Percentiles rank a stretch among this genome's conserved stretches.
Evolutionary conservation across 2,888 invertebrate genomes (phyloP).

Genomic region (Halictus quadricinctus): DNA sequence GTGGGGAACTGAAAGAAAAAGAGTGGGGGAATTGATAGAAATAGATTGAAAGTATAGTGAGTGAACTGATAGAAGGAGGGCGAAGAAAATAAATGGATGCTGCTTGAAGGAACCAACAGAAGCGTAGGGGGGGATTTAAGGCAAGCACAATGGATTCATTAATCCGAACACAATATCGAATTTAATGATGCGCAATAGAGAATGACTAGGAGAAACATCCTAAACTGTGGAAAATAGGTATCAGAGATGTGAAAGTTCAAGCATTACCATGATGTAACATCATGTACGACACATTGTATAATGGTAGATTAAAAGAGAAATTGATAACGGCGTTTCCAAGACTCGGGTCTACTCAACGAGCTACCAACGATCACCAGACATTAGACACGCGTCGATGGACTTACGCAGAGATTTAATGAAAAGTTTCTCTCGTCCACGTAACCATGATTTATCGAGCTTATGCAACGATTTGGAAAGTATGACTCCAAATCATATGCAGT

Average conservation of each 20-base stretch:
- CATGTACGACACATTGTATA: background rate
- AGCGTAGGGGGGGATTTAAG: background rate
- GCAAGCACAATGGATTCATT: background rate
- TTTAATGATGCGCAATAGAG: background rate
- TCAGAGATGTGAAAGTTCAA: background rate
- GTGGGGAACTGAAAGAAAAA: background rate
- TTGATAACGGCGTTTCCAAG: background rate
- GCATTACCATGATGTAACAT: background rate
- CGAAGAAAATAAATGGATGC: background rate
- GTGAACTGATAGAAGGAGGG: background rate
- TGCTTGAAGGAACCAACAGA: background rate
- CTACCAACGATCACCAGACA: background rate
- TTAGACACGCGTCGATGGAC: background rate
- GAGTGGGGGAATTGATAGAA: background rate
- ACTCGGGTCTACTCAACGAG: background rate
- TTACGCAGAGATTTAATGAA: background rate
- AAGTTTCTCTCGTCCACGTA: background rate
- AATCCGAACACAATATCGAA: background rate
- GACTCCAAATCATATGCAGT: background rate
- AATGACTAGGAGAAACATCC: background rate
- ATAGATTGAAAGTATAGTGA: no score
- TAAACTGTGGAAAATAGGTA: background rate
- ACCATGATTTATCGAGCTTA: background rate
- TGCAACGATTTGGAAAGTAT: conserved; percentile 1
- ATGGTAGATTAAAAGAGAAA: background rate